phyloP scores from a whole-genome alignment of 2,797 vertebrate genomes.

The Silurus lanzhouensis region DNA sequence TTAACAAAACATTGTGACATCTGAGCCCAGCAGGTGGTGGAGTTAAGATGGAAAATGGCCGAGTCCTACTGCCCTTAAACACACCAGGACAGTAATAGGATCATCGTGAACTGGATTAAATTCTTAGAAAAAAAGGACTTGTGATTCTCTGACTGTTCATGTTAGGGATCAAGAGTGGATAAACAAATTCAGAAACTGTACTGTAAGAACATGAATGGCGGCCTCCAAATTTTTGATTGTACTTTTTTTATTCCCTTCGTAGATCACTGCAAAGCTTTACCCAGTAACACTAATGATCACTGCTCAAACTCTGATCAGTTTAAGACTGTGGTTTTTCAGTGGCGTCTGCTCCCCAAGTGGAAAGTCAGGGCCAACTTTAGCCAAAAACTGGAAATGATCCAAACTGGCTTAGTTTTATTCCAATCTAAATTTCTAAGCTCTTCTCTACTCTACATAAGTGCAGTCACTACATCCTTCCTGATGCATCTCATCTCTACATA shows the following conservation, averaged over 20 bases:
- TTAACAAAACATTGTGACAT: constrained; percentile 7
- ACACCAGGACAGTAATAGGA: constrained; percentile 54
- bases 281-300: not conserved
- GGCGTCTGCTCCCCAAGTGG: not conserved
- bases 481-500: not conserved
- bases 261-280: not conserved
- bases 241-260: constrained; percentile 6
- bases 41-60: constrained; percentile 42
- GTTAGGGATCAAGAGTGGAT: not conserved
- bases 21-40: constrained; percentile 26
- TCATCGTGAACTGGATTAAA: constrained; percentile 53
- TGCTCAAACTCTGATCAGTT: not conserved
- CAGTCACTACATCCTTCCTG: not conserved
- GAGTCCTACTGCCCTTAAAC: constrained; percentile 36
- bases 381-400: not conserved
- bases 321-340: not conserved
- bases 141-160: constrained; percentile 50
- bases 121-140: constrained; percentile 47
- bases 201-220: not conserved
- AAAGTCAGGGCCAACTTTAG: not conserved
- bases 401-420: constrained; percentile 9
- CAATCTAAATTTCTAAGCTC: constrained; percentile 5
- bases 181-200: too few species aligned
- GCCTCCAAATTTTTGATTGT: not conserved
- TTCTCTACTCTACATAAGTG: not conserved